Conservation (phyloP, 2,888 invertebrate species). For the Ferrisia virgata region DNA sequence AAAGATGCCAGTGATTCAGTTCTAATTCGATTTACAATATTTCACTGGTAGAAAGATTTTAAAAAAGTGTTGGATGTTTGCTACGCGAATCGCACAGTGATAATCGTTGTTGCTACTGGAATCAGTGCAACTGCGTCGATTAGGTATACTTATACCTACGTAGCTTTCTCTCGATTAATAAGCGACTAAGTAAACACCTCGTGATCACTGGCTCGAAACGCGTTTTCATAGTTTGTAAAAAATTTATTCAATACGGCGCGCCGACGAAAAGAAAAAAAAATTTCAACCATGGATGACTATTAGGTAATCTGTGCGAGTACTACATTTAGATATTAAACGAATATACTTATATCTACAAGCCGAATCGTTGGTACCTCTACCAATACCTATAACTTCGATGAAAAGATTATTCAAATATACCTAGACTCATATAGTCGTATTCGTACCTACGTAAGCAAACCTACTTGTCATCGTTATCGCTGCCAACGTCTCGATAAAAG, state of each 20-base stretch:
- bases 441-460: too few species aligned
- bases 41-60: too few species aligned
- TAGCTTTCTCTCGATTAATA: conserved; percentile 4
- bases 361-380: too few species aligned
- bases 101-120: neutral
- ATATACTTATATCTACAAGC: too few species aligned
- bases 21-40: neutral
- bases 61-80: too few species aligned
- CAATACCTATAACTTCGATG: too few species aligned
- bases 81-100: neutral
- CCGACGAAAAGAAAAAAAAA: neutral
- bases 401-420: neutral
- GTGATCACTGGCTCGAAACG: neutral
- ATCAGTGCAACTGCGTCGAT: neutral
- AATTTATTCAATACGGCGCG: neutral
- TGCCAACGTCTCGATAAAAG: too few species aligned
- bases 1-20: too few species aligned
- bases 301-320: neutral
- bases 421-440: too few species aligned
- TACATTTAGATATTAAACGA: too few species aligned
- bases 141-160: neutral
- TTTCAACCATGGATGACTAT: neutral
- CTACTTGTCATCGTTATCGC: too few species aligned
- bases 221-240: neutral
- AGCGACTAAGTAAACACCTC: neutral